Conservation (phyloP, 1,140 invertebrate genomes). For the Leptopilina boulardi region DNA sequence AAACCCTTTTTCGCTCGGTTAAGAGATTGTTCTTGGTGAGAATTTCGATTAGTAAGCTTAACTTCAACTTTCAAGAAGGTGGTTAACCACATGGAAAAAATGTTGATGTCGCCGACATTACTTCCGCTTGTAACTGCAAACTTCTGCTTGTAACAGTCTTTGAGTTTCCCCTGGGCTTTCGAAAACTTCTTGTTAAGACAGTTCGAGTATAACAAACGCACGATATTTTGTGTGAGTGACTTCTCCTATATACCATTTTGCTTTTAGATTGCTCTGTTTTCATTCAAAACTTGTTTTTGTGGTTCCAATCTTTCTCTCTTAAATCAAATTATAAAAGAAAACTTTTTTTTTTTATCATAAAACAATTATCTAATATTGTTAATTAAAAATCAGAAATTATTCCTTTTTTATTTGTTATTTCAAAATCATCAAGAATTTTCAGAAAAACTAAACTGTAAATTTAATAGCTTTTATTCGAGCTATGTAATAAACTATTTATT, state of each 20-base stretch:
- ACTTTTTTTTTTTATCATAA: not conserved
- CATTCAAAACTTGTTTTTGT: not conserved
- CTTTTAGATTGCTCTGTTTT: not conserved
- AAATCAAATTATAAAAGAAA: conserved; percentile 1
- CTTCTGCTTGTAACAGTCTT: conserved; percentile 16
- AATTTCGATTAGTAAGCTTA: conserved; percentile 11
- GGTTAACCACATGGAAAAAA: conserved; percentile 30
- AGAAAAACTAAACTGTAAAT: no score
- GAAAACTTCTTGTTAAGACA: conserved; percentile 31
- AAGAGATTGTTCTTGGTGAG: conserved; percentile 24
- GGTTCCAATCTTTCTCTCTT: not conserved
- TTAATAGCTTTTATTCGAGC: no score
- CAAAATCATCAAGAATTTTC: no score
- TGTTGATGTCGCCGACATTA: conserved; percentile 14
- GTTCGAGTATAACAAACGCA: conserved; percentile 18
- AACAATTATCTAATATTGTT: no score
- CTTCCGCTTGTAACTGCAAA: conserved; percentile 13
- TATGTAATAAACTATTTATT: not conserved
- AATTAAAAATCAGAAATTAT: no score
- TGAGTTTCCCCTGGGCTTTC: conserved; percentile 4
- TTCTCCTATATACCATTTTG: not conserved
- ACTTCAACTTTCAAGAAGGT: conserved; percentile 10
- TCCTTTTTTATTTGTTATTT: no score
- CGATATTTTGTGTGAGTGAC: conserved; percentile 4
- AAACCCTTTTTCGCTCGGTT: not conserved